phyloP scores from a whole-genome alignment of 2,113 vertebrate species.

The Cyanoramphus novaezelandiae region DNA sequence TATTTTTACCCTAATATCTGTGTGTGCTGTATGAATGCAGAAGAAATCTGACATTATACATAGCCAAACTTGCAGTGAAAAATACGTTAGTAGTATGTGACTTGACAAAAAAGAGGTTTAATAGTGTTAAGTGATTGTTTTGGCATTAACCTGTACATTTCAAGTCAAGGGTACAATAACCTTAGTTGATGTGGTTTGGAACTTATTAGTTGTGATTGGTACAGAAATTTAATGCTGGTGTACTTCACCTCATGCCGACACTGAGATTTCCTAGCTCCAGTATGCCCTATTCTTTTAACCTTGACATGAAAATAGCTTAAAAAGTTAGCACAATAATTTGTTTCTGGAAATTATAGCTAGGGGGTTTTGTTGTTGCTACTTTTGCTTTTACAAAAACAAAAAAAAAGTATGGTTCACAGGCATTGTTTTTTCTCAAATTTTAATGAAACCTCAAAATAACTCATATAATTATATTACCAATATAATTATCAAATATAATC shows the following conservation, averaged over 20 bases:
- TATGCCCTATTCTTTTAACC: not conserved
- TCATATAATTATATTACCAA: not conserved
- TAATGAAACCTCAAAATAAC: not conserved
- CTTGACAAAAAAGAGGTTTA: slow-evolving; percentile 45
- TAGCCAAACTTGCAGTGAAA: not conserved
- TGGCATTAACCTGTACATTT: slow-evolving; percentile 36
- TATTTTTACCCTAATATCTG: not conserved
- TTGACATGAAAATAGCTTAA: not conserved
- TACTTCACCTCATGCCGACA: not conserved
- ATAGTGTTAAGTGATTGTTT: not conserved
- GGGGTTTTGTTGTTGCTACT: not conserved
- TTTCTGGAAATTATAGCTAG: not conserved
- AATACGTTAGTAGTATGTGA: slow-evolving; percentile 8
- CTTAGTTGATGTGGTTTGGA: not conserved
- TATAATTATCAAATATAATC: not conserved
- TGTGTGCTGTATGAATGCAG: not conserved
- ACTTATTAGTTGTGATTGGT: slow-evolving; percentile 29
- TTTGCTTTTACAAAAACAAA: not conserved
- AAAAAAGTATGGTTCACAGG: not conserved
- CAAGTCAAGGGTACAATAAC: slow-evolving; percentile 20
- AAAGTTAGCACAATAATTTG: not conserved
- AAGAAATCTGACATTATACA: not conserved
- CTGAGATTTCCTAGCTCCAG: not conserved
- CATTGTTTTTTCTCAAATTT: not conserved
- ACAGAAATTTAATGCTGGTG: not conserved